phyloP scores from a whole-genome alignment of 1,140 invertebrate genomes.

The Nomia melanderi region DNA sequence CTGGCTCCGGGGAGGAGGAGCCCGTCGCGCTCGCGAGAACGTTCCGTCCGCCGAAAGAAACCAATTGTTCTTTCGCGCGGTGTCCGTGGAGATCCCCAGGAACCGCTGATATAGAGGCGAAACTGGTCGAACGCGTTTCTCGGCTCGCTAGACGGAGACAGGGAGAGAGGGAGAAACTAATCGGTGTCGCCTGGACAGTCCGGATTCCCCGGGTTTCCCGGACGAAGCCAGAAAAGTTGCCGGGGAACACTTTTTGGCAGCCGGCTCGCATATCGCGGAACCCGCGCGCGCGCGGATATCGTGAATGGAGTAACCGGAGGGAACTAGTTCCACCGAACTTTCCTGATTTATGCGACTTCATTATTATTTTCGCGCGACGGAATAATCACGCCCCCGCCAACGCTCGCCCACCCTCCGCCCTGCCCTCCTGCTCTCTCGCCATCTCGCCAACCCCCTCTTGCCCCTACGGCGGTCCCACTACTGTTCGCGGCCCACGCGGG shows the following conservation, averaged over 20 bases:
- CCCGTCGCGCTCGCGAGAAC: neutral
- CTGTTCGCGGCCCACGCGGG: conserved; percentile 2
- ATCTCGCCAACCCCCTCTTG: neutral
- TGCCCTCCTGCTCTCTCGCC: no score
- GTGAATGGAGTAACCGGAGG: conserved; percentile 69
- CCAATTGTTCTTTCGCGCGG: conserved; percentile 14
- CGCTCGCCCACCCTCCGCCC: conserved; percentile 9
- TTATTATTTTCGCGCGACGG: conserved; percentile 77
- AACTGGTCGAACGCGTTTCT: no score
- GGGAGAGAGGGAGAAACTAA: conserved; percentile 13
- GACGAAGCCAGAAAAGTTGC: conserved; percentile 74
- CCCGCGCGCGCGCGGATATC: conserved; percentile 62
- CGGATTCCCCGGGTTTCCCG: conserved; percentile 53
- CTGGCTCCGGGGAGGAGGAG: neutral
- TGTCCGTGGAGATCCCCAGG: neutral
- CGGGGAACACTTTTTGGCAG: conserved; percentile 74
- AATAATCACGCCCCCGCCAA: conserved; percentile 71
- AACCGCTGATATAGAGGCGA: neutral
- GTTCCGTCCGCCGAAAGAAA: conserved; percentile 41
- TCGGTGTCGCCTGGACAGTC: conserved; percentile 4
- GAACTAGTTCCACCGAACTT: conserved; percentile 77
- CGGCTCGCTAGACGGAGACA: neutral
- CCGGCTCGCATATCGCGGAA: conserved; percentile 42
- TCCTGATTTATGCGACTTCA: conserved; percentile 79
- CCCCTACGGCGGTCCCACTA: neutral